These are phyloP conservation scores for Chondrilla cf. caribensis DNA, from an alignment of 37 sponge, comb jelly and placozoan species.

Conservation along the genomic window DNA sequence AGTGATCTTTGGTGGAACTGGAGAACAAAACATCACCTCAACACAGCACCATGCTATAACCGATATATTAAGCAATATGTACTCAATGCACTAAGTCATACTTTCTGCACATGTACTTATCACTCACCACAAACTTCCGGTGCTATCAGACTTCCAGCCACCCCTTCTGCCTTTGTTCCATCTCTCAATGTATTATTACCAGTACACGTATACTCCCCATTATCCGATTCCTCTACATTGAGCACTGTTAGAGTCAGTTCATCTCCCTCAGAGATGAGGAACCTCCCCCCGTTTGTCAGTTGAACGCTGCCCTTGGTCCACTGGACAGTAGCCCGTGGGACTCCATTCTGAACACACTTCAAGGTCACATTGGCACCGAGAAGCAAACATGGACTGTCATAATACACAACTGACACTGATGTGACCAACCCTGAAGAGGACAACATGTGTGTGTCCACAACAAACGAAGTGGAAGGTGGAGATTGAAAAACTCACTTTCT, in stretches of 20 bases:
- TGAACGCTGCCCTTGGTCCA: background rate
- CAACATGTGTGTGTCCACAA: no score
- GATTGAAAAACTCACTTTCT: constrained; percentile 18
- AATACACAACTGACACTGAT: background rate
- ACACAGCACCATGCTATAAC: no score
- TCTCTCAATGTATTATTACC: background rate
- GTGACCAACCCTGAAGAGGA: background rate
- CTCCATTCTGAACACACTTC: constrained; percentile 32
- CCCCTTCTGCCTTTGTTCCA: background rate
- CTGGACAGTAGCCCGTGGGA: constrained; percentile 21
- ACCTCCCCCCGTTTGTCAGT: background rate
- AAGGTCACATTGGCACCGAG: constrained; percentile 1
- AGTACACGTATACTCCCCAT: background rate
- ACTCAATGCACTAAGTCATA: no score
- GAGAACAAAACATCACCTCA: no score
- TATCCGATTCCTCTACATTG: background rate
- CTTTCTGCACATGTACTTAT: background rate
- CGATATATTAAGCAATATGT: no score
- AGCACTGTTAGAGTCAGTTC: background rate
- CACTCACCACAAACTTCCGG: background rate
- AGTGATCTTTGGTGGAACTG: no score
- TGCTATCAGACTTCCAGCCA: background rate
- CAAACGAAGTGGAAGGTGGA: no score
- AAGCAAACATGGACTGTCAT: constrained; percentile 8
- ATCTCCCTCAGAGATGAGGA: background rate